Evolutionary conservation across 2,113 vertebrate genomes (phyloP).

Genomic region (Coptodon bakossiorum): DNA sequence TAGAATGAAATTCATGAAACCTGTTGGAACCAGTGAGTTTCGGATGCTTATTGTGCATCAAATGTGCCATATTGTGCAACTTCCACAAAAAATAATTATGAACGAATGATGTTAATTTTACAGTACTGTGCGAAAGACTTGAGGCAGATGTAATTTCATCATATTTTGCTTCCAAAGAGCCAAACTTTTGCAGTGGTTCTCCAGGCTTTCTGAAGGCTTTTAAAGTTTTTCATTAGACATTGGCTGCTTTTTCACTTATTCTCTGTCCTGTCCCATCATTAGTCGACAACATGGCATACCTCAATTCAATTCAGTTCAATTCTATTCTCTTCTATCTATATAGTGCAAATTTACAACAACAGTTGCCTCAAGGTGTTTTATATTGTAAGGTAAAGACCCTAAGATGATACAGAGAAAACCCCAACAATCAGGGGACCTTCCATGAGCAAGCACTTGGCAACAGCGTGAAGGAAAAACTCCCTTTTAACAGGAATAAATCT

Average conservation of each 20-base stretch:
- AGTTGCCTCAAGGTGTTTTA: background rate
- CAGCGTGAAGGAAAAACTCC: background rate
- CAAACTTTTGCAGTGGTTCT: background rate
- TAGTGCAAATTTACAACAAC: background rate
- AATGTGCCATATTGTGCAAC: background rate
- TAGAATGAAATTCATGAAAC: background rate
- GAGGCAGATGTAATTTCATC: background rate
- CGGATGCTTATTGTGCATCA: rapidly evolving
- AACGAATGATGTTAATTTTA: background rate
- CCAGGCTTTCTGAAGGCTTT: rapidly evolving
- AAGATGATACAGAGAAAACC: rapidly evolving
- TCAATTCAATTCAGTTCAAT: background rate
- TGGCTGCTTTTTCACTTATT: background rate
- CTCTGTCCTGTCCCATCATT: background rate
- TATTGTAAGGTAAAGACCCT: background rate
- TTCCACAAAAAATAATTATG: background rate
- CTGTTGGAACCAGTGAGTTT: background rate
- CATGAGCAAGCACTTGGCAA: background rate
- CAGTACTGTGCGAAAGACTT: background rate
- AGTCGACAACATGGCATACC: rapidly evolving
- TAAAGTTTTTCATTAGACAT: background rate
- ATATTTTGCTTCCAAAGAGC: background rate
- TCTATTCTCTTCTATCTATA: background rate
- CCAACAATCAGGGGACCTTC: background rate
- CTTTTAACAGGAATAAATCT: background rate